Base-by-base conservation (phyloP, 2,797 vertebrate species). In the Monodelphis domestica region DNA sequence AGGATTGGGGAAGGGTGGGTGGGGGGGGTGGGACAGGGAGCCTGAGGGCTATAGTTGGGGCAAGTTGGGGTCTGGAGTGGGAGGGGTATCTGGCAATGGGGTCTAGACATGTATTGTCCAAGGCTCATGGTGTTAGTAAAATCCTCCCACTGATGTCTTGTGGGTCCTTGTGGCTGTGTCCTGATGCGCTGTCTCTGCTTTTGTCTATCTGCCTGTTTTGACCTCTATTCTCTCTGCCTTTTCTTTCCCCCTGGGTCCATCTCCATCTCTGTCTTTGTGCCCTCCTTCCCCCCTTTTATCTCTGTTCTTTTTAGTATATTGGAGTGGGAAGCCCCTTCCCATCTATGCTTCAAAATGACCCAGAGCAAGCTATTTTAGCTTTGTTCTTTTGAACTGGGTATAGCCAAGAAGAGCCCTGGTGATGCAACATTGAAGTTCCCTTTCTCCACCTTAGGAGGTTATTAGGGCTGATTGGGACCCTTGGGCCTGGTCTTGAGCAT, bases 111-210 rank as follows among this genome's bases (percentile, higher is more conserved):
- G 70, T 92, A 94, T 92, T 97, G 94, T 96, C 95, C 3, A 3
- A 52, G 87, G 50, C 87, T 95, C 30, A 56, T 96, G 89, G 90
- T 84, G 90, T 95, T 96, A 97, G 96, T 97, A 97, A 97, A 97
- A 93, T 90, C 94, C 54, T 97, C 90, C 90, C 94, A 94, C 96
- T 94, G 5, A 52, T 88, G 95, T 96, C 90, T 95, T 63, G 63
- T 29, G 89, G 78, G 78, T 97, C 95, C 63, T 94, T 84, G 0
- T 96, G 91, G 84, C 57, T 97, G 53, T 56, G 56, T 55, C 54
- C 50, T 15, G 17, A 63, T 3, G 84, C 87, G 53, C 2, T 14
- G 89, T 45, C 70, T 12, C 45, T 59, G 54, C 59, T 88, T 88
- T 3, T 15, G 21, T 78, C 56, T 63, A 17, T 11, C 3, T 87